Percentiles rank a stretch among this genome's conserved stretches.
These are phyloP conservation scores for Magallana gigas DNA, from an alignment of 1,140 invertebrate species.

Conservation along the genomic window DNA sequence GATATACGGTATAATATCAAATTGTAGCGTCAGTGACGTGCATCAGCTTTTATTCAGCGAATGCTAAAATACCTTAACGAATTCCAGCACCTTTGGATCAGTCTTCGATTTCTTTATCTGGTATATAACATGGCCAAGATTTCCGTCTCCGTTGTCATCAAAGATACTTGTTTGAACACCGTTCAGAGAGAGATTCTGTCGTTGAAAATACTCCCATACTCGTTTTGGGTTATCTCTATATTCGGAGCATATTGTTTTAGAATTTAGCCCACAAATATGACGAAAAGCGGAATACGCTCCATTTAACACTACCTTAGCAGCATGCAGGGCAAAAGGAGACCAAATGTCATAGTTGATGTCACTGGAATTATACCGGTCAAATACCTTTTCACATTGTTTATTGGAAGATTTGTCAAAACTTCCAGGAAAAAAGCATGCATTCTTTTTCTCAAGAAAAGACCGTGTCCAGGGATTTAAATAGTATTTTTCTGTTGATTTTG, in stretches of 20 bases:
- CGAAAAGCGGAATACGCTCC: neutral
- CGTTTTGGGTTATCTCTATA: neutral
- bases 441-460: conserved; percentile 47
- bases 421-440: conserved; percentile 49
- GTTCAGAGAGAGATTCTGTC: neutral
- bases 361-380: neutral
- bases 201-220: neutral
- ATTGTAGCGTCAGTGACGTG: no score
- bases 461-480: conserved; percentile 48
- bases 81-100: neutral
- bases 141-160: neutral
- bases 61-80: neutral
- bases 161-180: neutral
- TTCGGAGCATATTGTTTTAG: neutral
- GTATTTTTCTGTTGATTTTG: conserved; percentile 3
- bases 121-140: neutral
- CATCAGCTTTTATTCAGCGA: no score
- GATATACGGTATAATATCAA: no score
- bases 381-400: neutral
- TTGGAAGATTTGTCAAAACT: conserved; percentile 56
- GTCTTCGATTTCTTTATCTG: neutral
- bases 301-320: neutral
- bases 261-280: neutral
- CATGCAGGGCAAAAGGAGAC: neutral
- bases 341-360: neutral